Conservation (phyloP, 2,113 vertebrate species). For the Hemibagrus wyckioides region DNA sequence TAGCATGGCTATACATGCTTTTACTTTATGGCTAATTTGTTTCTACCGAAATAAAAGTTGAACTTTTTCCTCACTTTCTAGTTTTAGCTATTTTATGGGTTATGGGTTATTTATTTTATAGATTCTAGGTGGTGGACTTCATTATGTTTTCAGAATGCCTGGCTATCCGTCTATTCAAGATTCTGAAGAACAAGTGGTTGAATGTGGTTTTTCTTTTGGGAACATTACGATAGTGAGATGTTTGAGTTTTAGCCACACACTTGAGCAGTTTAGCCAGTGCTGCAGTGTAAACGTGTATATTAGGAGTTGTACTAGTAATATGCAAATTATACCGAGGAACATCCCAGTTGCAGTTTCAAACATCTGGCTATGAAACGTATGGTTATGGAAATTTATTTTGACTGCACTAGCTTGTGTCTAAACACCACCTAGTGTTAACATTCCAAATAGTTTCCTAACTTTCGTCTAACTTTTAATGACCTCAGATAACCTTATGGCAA, state of each 20-base stretch:
- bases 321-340: background rate
- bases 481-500: slow-evolving; percentile 24
- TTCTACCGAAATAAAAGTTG: background rate
- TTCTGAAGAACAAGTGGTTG: background rate
- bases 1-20: background rate
- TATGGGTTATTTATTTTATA: background rate
- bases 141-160: background rate
- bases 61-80: background rate
- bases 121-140: background rate
- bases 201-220: background rate
- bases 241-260: background rate
- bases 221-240: background rate
- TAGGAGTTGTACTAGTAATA: background rate
- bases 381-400: background rate
- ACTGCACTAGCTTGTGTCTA: background rate
- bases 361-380: background rate
- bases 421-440: background rate
- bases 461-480: slow-evolving; percentile 1
- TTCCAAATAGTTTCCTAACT: background rate
- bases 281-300: background rate
- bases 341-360: background rate
- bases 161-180: background rate
- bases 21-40: background rate
- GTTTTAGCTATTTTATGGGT: background rate
- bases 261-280: background rate